A percentile compares a stretch with the other conserved stretches of the same genome.
phyloP scores from a whole-genome alignment of 2,113 vertebrate genomes.

The Lasiurus borealis region DNA sequence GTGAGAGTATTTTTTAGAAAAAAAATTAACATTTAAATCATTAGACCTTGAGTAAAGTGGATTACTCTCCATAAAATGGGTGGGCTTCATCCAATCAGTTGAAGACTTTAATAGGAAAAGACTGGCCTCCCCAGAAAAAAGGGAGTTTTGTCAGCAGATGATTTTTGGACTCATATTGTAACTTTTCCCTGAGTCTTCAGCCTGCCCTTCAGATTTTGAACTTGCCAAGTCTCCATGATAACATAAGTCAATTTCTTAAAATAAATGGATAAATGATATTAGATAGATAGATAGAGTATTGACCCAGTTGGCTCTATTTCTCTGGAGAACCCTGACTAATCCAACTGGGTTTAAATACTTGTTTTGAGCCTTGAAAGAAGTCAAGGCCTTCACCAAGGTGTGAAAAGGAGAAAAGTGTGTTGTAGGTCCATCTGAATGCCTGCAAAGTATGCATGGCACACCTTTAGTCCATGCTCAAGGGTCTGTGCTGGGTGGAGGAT shows the following conservation, averaged over 20 bases:
- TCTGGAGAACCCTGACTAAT: not conserved
- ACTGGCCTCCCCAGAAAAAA: not conserved
- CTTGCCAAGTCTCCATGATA: not conserved
- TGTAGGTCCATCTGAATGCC: not conserved
- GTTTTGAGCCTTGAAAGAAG: slow-evolving; percentile 15
- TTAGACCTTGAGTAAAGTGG: not conserved
- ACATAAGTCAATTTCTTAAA: not conserved
- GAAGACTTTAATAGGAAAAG: not conserved
- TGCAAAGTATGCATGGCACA: not conserved
- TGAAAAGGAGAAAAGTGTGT: not conserved
- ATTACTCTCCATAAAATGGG: not conserved
- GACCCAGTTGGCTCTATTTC: not conserved
- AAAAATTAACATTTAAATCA: not conserved
- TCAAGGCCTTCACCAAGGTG: not conserved
- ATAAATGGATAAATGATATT: not conserved
- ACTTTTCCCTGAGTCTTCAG: not conserved
- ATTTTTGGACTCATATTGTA: not conserved
- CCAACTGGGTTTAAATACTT: not conserved
- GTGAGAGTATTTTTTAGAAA: not conserved
- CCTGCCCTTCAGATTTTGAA: not conserved
- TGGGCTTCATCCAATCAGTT: not conserved
- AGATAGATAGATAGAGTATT: not conserved
- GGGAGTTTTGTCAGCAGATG: not conserved
- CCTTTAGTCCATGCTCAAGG: not conserved
- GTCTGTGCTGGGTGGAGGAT: not conserved